Evolutionary conservation across 2,797 vertebrate species (phyloP).

Genomic region (Microhierax caerulescens): DNA sequence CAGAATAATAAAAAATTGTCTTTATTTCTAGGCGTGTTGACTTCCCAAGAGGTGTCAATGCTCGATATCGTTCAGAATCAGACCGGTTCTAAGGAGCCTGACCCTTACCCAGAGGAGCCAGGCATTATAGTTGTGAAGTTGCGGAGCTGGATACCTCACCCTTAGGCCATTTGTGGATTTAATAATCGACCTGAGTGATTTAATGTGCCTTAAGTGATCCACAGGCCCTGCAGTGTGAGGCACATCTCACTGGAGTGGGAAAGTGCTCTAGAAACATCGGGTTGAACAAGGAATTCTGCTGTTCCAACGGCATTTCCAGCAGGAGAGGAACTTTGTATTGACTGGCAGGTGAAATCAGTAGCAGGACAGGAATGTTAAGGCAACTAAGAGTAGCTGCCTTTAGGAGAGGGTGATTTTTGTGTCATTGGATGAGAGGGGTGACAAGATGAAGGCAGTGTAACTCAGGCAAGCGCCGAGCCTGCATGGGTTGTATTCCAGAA

Average conservation of each 20-base stretch:
- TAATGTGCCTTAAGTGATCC: neutral
- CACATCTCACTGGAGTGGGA: neutral
- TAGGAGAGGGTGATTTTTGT: neutral
- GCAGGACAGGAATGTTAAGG: neutral
- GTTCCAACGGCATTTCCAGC: neutral
- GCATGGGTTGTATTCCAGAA: neutral
- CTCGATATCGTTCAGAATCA: neutral
- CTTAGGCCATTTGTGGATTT: neutral
- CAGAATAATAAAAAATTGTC: neutral
- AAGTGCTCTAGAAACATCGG: accelerated
- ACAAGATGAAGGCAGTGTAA: accelerated
- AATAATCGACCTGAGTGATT: neutral
- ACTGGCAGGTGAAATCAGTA: accelerated
- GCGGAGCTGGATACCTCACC: neutral
- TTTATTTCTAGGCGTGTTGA: neutral
- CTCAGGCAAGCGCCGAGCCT: neutral
- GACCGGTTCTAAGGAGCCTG: neutral
- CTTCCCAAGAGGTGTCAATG: neutral
- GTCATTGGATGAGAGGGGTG: neutral
- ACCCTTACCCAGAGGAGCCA: neutral
- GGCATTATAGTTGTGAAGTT: neutral
- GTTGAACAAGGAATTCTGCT: neutral
- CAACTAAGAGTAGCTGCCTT: accelerated
- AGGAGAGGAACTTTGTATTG: neutral
- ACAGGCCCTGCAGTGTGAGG: accelerated